Conservation (phyloP, 1,140 invertebrate species). For the Hormaphis cornu region DNA sequence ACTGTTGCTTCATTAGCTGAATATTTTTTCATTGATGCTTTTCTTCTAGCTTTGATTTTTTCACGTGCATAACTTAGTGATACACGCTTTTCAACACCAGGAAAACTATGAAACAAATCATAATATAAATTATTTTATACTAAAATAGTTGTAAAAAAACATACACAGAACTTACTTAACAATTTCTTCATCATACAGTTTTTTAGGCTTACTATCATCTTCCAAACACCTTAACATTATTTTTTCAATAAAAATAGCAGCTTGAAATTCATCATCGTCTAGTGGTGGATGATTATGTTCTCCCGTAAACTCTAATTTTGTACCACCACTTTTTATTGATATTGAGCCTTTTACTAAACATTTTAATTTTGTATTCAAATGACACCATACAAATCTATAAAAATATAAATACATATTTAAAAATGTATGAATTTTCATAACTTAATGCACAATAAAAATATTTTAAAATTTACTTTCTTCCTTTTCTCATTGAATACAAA, state of each 20-base stretch:
- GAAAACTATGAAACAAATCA: background rate
- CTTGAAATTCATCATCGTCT: slow-evolving; percentile 21
- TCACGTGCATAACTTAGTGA: slow-evolving; percentile 15
- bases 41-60: slow-evolving; percentile 23
- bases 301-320: slow-evolving; percentile 9
- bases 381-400: slow-evolving; percentile 18
- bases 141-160: background rate
- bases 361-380: slow-evolving; percentile 25
- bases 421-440: background rate
- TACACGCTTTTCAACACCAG: slow-evolving; percentile 11
- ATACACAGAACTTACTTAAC: background rate
- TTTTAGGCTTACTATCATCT: slow-evolving; percentile 22
- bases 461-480: slow-evolving; percentile 25
- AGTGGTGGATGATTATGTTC: slow-evolving; percentile 20
- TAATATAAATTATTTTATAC: background rate
- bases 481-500: slow-evolving; percentile 23
- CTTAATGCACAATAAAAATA: no score
- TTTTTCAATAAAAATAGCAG: slow-evolving; percentile 26
- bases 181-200: slow-evolving; percentile 23
- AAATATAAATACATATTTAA: background rate
- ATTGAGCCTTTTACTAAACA: slow-evolving; percentile 23
- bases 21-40: slow-evolving; percentile 14
- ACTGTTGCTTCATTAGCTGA: background rate
- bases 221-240: slow-evolving; percentile 12
- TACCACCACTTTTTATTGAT: background rate